Base-by-base conservation (phyloP, 1,140 invertebrate species). In the Drosophila mauritiana region DNA sequence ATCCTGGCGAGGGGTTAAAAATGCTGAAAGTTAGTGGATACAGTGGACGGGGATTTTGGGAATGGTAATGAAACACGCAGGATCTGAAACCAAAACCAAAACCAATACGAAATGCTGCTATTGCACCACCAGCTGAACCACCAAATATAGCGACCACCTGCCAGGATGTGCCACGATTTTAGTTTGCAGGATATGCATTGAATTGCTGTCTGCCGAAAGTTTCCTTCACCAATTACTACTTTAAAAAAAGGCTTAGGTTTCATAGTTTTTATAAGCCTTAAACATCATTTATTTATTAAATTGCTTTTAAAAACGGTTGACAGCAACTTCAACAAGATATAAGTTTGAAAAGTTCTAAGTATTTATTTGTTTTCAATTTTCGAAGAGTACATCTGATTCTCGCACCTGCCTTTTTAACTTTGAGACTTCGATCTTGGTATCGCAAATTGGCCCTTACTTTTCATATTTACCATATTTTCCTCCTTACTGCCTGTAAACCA, bases 51-150 rank as follows among this genome's bases (percentile, higher is more conserved):
- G 36, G 40, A 12, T 43, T 17, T 49, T 48, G 1, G 46, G 13
- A 27, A 27, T 37, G 56, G 55, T 6, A 48, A n/a, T 37, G 22
- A n/a, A 62, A 46, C 64, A 46, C 39, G 27, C 56, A 52, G 22
- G 40, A 31, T 36, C 40, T 59, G 73, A 48, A 78, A 63, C 40
- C 17, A 15, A 43, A 43, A 22, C 43, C 48, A 40, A 78, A 70
- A 70, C 58, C 52, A 31, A 31, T 31, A 31, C 31, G 65, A 45
- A 42, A 39, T 15, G 27, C 40, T 58, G 54, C 22, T 25, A 46
- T 49, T n/a, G 34, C 55, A 43, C 25, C 51, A 59, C 62, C 63
- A 13, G 3, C 34, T 25, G 8, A 22, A 49, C 27, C 25, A 42
- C 20, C 25, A 34, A 27, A 11, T 34, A 0, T 22, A 20, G 37